Conservation (phyloP, 1,140 invertebrate genomes). For the Pomacea maculata region DNA sequence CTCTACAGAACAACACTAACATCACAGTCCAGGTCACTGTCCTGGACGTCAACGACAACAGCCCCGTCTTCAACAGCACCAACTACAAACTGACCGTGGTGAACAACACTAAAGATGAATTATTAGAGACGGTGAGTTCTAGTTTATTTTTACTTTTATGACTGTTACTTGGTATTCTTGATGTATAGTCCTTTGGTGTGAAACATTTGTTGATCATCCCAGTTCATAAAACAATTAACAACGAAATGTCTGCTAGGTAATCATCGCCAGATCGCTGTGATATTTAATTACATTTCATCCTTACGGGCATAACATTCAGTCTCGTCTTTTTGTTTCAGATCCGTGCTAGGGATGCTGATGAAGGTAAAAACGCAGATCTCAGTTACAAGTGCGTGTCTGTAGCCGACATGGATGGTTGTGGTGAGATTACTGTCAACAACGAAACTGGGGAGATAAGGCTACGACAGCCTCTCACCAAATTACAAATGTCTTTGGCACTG, state of each 20-base stretch:
- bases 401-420: not conserved
- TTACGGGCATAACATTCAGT: too few species aligned
- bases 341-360: not conserved
- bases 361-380: not conserved
- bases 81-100: conserved; percentile 1
- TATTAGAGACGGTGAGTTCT: not conserved
- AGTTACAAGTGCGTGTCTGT: not conserved
- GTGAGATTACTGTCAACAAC: not conserved
- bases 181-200: too few species aligned
- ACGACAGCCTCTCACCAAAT: not conserved
- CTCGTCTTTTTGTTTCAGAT: not conserved
- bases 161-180: too few species aligned
- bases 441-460: not conserved
- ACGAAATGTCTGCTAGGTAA: too few species aligned
- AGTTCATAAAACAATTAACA: too few species aligned
- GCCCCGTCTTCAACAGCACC: not conserved
- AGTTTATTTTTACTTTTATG: not conserved
- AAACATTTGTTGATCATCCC: too few species aligned
- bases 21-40: too few species aligned
- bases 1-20: too few species aligned
- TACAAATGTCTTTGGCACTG: not conserved
- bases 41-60: conserved; percentile 11
- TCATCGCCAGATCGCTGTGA: too few species aligned
- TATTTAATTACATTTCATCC: too few species aligned
- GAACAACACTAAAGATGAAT: not conserved